Evolutionary conservation across 2,113 vertebrate genomes (phyloP), one percentile per base, ranked within the genome.

Genomic region (Ranitomeya variabilis): DNA sequence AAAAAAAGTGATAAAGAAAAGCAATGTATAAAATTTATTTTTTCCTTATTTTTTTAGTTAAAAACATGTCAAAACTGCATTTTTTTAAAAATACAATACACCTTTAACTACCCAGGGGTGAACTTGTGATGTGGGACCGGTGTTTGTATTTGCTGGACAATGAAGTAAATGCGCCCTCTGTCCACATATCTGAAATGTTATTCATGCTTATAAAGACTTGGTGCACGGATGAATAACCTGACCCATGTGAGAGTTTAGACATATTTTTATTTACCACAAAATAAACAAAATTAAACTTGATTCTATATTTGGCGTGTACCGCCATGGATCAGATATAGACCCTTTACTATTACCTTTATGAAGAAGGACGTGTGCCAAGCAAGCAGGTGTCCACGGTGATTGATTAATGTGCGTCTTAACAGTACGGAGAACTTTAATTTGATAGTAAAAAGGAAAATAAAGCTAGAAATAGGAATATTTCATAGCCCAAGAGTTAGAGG

Each of bases 221-320:
- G 55, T 60, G 23, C 21, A 80, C 7, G 13, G 15, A 26, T 60
- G 78, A 60, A 31, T 60, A 15, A 59, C 16, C n/a, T 18, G 23
- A 31, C n/a, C 52, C 12, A 79, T 31, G 78, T 59, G n/a, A 59
- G 14, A 80, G 59, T 59, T 80, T 60, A 80, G 8, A 60, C 23
- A 60, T 80, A 80, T 59, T 80, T 76, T 80, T 59, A 80, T 80
- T 60, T 31, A 80, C 78, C 78, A 80, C 78, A 80, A 80, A 78
- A 26, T 37, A 60, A 18, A 55, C 54, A 80, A n/a, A 59, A 57
- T 26, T 55, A 23, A 54, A 2, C 55, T 31, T 80, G 77, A 55
- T 57, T 80, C 78, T 80, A 80, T 80, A 80, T 80, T 60, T 60
- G 78, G 23, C 23, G 13, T 15, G n/a, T 26, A 60, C 23, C 0